A percentile compares a stretch with the other conserved stretches of the same genome.
These are phyloP conservation scores for cat (Felis catus) DNA, from an alignment of 2,113 vertebrate genomes.

Conservation along the genomic window F.catus_Fca126_mat1.0 CM031412.1:103686001-103686500, in stretches of 20 bases:
- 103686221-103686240: neutral
- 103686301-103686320: neutral
- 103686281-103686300: neutral
- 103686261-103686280: neutral
- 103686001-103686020: neutral
- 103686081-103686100: neutral
- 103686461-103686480: neutral
- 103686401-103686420: neutral
- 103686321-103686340: neutral
- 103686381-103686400: neutral
- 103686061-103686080: neutral
- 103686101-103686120: neutral
- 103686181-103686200: conserved; percentile 15
- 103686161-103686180: neutral
- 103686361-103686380: neutral
- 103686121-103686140: neutral
- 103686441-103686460: neutral
- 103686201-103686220: neutral
- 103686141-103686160: neutral
- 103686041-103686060: neutral
- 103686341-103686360: neutral
- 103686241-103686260: neutral
- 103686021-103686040: conserved; percentile 7
- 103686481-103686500: neutral
- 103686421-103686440: neutral